Evolutionary conservation across 2,113 vertebrate genomes (phyloP).

Genomic region (Ellobius talpinus): DNA sequence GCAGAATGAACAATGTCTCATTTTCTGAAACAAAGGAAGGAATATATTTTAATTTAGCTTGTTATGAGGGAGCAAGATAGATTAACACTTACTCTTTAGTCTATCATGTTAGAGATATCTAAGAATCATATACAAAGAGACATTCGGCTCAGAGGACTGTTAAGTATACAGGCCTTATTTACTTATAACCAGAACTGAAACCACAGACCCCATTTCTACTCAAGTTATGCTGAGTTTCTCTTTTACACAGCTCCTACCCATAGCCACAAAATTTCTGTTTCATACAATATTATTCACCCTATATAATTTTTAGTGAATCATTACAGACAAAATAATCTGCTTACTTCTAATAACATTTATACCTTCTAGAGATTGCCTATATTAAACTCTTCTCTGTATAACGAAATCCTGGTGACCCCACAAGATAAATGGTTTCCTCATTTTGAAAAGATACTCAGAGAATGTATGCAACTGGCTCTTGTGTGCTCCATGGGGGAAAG

Average conservation of each 20-base stretch:
- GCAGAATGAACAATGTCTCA: slow-evolving; percentile 25
- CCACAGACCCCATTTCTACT: neutral
- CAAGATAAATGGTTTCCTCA: neutral
- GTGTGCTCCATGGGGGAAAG: neutral
- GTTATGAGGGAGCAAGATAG: neutral
- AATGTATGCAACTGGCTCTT: neutral
- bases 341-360: neutral
- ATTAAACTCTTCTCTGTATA: neutral
- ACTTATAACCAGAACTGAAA: neutral
- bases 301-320: neutral
- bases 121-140: too few relatives aligned
- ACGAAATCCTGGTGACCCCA: neutral
- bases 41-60: neutral
- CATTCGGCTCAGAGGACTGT: neutral
- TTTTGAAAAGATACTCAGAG: neutral
- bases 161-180: neutral
- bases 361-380: neutral
- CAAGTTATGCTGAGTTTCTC: neutral
- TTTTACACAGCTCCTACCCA: neutral
- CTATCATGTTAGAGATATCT: neutral
- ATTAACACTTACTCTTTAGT: neutral
- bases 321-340: neutral
- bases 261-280: neutral
- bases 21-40: neutral
- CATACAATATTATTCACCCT: neutral